Conservation (phyloP, 2,888 invertebrate genomes). For the Luperina nickerlii region DNA sequence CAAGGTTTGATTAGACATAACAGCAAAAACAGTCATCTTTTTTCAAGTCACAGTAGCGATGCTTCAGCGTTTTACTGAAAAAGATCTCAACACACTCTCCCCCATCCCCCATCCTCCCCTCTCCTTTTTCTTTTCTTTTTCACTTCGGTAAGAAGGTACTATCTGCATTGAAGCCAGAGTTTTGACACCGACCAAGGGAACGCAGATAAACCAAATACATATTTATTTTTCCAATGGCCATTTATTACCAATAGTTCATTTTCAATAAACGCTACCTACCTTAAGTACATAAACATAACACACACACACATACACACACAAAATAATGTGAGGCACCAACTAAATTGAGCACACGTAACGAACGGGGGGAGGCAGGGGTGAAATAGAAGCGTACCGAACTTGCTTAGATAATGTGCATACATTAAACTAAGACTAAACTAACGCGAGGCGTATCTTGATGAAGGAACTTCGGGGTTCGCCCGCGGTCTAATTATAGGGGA, state of each 20-base stretch:
- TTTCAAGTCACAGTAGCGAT: not conserved
- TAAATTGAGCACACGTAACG: constrained; percentile 83
- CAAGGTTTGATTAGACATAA: not conserved
- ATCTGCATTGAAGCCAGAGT: not conserved
- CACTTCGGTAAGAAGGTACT: not conserved
- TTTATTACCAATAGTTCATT: not conserved
- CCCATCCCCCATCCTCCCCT: not conserved
- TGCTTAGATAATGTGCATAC: constrained; percentile 90
- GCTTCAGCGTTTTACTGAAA: not conserved
- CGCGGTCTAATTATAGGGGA: constrained; percentile 85
- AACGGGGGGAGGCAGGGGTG: constrained; percentile 70
- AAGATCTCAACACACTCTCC: not conserved
- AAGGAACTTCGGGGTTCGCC: constrained; percentile 85
- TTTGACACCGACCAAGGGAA: not conserved
- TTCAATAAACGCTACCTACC: constrained; percentile 12
- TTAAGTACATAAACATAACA: constrained; percentile 33
- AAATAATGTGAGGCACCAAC: constrained; percentile 69
- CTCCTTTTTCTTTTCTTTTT: not conserved
- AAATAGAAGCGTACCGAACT: constrained; percentile 79
- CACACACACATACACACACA: constrained; percentile 60
- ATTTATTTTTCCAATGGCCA: not conserved
- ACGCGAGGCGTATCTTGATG: constrained; percentile 87
- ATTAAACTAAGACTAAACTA: constrained; percentile 90
- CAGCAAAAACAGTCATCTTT: not conserved
- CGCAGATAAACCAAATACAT: not conserved